A percentile compares a stretch with the other conserved stretches of the same genome.
Conservation (phyloP, 2,113 vertebrate species). For the Crotalus tigris region DNA sequence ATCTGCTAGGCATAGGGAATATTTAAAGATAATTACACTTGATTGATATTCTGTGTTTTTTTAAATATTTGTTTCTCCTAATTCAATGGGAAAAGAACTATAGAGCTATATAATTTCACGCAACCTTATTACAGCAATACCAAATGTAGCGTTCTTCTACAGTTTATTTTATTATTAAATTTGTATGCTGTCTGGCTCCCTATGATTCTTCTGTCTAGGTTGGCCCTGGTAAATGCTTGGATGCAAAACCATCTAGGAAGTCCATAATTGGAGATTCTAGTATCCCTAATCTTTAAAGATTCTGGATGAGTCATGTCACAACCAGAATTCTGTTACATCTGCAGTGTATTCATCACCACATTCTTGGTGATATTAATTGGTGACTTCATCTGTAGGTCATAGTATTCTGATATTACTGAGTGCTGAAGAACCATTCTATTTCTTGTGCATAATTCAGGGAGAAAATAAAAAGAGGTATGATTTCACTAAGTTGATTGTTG, state of each 20-base stretch:
- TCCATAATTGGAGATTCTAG: background rate
- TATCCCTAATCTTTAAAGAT: background rate
- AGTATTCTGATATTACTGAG: background rate
- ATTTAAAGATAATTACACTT: background rate
- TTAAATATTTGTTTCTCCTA: background rate
- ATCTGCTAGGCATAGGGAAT: background rate
- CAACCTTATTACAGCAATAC: background rate
- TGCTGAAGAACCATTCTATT: background rate
- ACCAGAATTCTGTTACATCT: background rate
- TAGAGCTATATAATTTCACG: background rate
- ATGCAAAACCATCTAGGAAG: background rate
- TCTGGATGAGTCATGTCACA: background rate
- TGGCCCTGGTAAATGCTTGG: background rate
- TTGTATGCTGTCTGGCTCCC: background rate
- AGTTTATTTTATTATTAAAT: background rate
- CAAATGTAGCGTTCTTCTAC: background rate
- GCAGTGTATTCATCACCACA: background rate
- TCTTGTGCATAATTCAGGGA: background rate
- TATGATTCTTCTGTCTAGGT: background rate
- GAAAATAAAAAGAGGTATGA: background rate
- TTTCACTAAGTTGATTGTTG: background rate
- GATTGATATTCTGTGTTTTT: background rate
- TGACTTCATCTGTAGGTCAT: background rate
- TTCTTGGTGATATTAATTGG: background rate
- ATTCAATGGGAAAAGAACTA: background rate